A percentile compares a stretch with the other conserved stretches of the same genome.
Evolutionary conservation across 2,888 invertebrate genomes (phyloP).

Genomic region (Hirudinaria manillensis): DNA sequence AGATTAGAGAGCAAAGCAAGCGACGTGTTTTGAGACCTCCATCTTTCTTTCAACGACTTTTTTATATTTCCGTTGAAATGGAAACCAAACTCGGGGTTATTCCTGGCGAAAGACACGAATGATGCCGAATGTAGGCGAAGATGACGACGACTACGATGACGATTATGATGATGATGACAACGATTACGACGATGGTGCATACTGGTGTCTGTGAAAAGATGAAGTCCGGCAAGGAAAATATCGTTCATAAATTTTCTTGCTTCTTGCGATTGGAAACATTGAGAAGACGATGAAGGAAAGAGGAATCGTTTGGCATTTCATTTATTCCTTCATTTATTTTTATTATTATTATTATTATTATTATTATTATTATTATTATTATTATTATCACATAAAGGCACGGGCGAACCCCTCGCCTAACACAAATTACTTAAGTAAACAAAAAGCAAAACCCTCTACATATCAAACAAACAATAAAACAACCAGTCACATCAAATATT

Average conservation of each 20-base stretch:
- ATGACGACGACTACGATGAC: not conserved
- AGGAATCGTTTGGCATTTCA: conserved; percentile 36
- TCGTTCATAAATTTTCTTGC: not conserved
- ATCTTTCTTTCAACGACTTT: conserved; percentile 5
- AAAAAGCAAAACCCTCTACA: too few species aligned
- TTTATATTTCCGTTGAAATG: not conserved
- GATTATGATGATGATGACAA: conserved; percentile 19
- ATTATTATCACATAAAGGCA: too few species aligned
- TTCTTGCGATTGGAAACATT: not conserved
- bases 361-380: too few species aligned
- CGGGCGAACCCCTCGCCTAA: too few species aligned
- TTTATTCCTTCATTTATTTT: too few species aligned
- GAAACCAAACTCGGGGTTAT: conserved; percentile 4
- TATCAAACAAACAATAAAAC: too few species aligned
- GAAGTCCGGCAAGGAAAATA: not conserved
- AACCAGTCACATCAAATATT: too few species aligned
- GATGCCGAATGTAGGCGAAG: not conserved
- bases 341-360: too few species aligned
- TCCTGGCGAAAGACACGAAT: too few species aligned
- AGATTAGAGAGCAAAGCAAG: not conserved
- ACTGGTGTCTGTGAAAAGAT: not conserved
- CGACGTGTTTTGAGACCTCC: not conserved
- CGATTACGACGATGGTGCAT: not conserved
- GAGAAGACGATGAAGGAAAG: conserved; percentile 42
- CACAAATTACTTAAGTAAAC: too few species aligned